Base-by-base conservation (phyloP, 2,888 invertebrate genomes). In the Girardia tigrina region DNA sequence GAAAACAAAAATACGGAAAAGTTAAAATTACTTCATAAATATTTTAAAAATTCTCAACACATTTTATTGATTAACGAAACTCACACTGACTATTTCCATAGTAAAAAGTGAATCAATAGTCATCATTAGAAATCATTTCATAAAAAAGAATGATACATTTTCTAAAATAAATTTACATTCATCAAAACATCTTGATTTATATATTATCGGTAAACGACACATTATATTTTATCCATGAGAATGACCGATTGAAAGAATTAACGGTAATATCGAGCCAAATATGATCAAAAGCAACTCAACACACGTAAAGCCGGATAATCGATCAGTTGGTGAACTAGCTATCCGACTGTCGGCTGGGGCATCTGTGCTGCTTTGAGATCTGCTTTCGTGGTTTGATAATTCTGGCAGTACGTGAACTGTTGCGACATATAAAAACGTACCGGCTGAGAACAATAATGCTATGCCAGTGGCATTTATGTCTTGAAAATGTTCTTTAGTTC, bases 351-450 rank as follows among this genome's bases (percentile, higher is more conserved):
- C 36, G 36, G 16, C 36, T 12, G 36, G 16, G 12, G 16, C 8
- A 36, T 36, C 36, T 36, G 36, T 8, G 16, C 16, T 36, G 16
- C 16, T 36, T 36, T 36, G 36, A 36, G 36, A 36, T 36, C 16
- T 36, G 16, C 12, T 36, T 16, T 36, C 12, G 16, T 36, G 8
- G 16, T 36, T 36, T 14, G 84, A 83, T 70, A 98, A 86, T 84
- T 99, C 98, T 0, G 98, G 97, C 72, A 99, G 84, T 0, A 99
- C 95, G 84, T 99, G 98, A 0, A 98, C 95, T 0, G 97, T 97
- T 0, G 98, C 94, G 0, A 98, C 98, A 83, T 97, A 98, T 0
- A 98, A 87, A 86, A 98, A 99, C 16, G 98, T 98, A 0, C 98
- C 98, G 0, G 95, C 98, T 70, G 95, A 95, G 85, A 98, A 98